These are phyloP conservation scores for Rhinoraja longicauda DNA, from an alignment of 2,797 vertebrate genomes.

Conservation along the genomic window DNA sequence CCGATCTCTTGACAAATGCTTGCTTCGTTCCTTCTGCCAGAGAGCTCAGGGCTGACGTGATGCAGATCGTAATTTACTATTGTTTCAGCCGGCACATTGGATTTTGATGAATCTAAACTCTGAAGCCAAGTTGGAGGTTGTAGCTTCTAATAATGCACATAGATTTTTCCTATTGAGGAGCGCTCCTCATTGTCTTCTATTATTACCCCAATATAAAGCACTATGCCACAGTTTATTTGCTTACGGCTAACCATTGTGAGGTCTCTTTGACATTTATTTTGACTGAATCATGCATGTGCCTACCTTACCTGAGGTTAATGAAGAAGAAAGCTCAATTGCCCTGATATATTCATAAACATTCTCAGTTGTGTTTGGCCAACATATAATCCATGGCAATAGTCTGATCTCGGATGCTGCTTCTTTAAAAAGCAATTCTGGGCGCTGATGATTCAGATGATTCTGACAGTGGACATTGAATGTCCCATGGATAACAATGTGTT, in stretches of 20 bases:
- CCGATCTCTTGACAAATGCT: background rate
- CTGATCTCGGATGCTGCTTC: background rate
- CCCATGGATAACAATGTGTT: background rate
- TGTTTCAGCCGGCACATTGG: background rate
- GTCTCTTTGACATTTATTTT: background rate
- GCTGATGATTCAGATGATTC: slow-evolving; percentile 7
- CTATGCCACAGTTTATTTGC: background rate
- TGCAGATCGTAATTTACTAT: background rate
- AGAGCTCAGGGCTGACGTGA: background rate
- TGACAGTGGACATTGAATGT: background rate
- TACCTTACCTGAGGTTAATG: background rate
- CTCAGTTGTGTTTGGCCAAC: background rate
- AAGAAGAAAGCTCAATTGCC: background rate
- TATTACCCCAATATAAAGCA: background rate
- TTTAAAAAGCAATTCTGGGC: background rate
- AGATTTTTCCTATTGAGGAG: background rate
- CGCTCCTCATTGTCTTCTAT: no score
- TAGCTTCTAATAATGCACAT: background rate
- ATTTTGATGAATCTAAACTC: background rate
- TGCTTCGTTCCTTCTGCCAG: background rate
- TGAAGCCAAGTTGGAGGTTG: background rate
- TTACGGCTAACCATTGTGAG: background rate
- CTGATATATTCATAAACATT: background rate
- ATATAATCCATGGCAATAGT: background rate
- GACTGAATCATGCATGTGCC: background rate